Conservation (phyloP, 2,113 vertebrate genomes). For the Corythornis cristatus region DNA sequence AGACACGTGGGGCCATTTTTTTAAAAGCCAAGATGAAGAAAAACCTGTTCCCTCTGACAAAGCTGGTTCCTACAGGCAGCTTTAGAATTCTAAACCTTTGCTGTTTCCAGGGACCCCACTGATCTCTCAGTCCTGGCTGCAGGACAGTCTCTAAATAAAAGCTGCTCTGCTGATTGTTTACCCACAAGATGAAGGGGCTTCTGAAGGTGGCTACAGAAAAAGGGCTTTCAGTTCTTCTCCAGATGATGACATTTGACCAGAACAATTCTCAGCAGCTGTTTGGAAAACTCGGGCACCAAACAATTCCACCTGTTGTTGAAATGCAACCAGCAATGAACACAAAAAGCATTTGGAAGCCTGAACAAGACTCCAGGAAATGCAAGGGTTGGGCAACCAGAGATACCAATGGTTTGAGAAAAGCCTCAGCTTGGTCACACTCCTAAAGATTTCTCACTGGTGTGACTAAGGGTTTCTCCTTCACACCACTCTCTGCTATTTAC, state of each 20-base stretch:
- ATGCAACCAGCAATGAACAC: constrained; percentile 50
- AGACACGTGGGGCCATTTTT: background rate
- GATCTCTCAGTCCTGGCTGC: background rate
- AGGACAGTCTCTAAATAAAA: background rate
- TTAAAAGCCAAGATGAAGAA: background rate
- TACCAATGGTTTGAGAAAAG: background rate
- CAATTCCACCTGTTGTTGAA: constrained; percentile 73
- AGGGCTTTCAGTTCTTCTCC: background rate
- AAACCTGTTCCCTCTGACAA: background rate
- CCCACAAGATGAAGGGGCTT: background rate
- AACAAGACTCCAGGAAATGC: constrained; percentile 10
- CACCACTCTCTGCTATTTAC: background rate
- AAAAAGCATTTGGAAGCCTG: constrained; percentile 29
- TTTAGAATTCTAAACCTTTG: background rate
- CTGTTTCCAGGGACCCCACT: background rate
- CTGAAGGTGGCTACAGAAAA: background rate
- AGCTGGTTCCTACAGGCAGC: background rate
- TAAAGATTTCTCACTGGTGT: background rate
- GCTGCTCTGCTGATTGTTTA: constrained; percentile 1
- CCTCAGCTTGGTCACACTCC: background rate
- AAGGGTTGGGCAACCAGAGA: constrained; percentile 20
- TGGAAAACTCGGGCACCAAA: constrained; percentile 47
- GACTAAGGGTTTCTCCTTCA: background rate
- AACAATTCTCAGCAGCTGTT: constrained; percentile 67
- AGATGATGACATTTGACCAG: background rate